Evolutionary conservation across 2,888 invertebrate genomes (phyloP), one percentile per base, ranked within the genome.

Genomic region (Plemyria rubiginata): DNA sequence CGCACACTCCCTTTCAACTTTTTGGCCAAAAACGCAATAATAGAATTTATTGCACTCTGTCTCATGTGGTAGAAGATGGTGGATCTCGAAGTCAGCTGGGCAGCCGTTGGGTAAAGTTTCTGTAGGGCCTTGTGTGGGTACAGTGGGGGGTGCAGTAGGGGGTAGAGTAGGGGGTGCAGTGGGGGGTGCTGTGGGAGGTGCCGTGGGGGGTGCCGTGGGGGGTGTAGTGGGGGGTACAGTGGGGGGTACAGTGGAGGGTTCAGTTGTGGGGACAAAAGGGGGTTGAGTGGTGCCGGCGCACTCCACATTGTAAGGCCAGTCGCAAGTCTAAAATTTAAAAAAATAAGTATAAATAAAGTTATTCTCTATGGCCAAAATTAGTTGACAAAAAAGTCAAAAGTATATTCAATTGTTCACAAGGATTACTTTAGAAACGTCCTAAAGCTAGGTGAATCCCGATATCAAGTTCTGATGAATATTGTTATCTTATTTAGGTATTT

Each of bases 21-120:
- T 71, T 13, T 79, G 64, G 3, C 83, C 84, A 13, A 66, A 62
- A 0, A 74, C 71, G 55, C 84, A 84, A 22, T 77, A 73, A 63
- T 84, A 84, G 74, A 78, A 83, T 36, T 72, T 74, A 29, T 60
- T 60, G 59, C 84, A 84, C 8, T 80, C 65, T 2, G 45, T 45
- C 28, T 80, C 82, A 11, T 86, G 83, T 0, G 87, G 84, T 1
- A 87, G 49, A 0, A 85, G 76, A 2, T 74, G 58, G 16, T 82
- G 73, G 1, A 78, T 61, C 11, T 67, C 46, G 45, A 70, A 77
- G 57, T 81, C 71, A 2, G 67, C 70, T 0, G 85, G 85, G 16
- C 86, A 85, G 0, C 81, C 83, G 29, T 85, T 84, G 0, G 74
- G 74, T 0, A 82, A 12, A 56, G 16, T 48, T 3, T 0, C 38